Percentiles rank a stretch among this genome's conserved stretches.
Evolutionary conservation across 2,113 vertebrate genomes (phyloP).

Genomic region (Phylloscopus trochiloides): DNA sequence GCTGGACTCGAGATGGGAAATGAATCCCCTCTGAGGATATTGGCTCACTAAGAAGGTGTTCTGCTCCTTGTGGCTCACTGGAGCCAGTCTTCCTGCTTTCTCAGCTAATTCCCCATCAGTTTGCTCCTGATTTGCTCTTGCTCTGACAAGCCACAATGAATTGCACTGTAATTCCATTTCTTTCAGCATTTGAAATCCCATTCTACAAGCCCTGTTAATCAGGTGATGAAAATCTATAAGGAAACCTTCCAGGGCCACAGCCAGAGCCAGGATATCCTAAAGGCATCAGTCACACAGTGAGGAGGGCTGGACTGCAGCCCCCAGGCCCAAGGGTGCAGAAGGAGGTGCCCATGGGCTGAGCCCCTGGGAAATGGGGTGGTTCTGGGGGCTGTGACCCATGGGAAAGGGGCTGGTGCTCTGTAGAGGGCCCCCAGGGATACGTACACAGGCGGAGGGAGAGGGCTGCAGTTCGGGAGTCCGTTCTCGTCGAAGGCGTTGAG

Average conservation of each 20-base stretch:
- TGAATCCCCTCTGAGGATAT: background rate
- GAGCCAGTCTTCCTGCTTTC: slow-evolving; percentile 65
- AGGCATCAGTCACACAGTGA: slow-evolving; percentile 3
- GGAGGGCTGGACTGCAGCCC: background rate
- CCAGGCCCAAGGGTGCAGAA: background rate
- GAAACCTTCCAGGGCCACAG: slow-evolving; percentile 46
- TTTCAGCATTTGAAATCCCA: slow-evolving; percentile 61
- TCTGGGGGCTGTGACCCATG: accelerated
- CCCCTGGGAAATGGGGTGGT: background rate
- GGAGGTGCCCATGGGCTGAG: background rate
- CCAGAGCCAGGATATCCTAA: slow-evolving; percentile 48
- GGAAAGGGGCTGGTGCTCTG: background rate
- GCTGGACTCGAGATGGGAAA: slow-evolving; percentile 13
- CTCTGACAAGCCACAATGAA: slow-evolving; percentile 58
- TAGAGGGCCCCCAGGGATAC: slow-evolving; percentile 26
- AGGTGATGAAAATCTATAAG: slow-evolving; percentile 61
- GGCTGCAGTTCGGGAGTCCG: slow-evolving; percentile 94
- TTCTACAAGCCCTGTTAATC: slow-evolving; percentile 53
- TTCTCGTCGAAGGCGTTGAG: slow-evolving; percentile 93
- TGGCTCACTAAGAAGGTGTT: slow-evolving; percentile 49
- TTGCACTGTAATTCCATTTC: slow-evolving; percentile 62
- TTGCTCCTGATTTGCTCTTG: slow-evolving; percentile 54
- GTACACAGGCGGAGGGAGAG: slow-evolving; percentile 90
- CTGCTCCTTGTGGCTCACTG: slow-evolving; percentile 19
- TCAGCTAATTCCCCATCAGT: slow-evolving; percentile 61